phyloP scores from a whole-genome alignment of 2,113 vertebrate genomes.

The Trichechus manatus region DNA sequence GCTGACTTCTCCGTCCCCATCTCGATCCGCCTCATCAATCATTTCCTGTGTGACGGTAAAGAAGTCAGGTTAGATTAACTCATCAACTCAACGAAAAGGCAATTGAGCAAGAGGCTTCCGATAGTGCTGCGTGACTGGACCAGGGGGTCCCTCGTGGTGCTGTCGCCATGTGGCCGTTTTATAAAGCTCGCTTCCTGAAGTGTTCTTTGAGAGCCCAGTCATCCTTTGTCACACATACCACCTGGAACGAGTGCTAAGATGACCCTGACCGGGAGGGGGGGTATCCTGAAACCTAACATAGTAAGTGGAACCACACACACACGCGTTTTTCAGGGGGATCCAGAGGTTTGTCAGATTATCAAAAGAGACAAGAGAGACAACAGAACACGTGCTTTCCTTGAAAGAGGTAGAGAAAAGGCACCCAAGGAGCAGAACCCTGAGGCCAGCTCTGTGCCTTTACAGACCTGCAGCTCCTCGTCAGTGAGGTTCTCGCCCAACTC shows the following conservation, averaged over 20 bases:
- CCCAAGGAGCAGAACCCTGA: neutral
- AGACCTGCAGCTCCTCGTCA: slow-evolving; percentile 95
- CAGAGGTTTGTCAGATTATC: neutral
- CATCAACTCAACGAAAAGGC: neutral
- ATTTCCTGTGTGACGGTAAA: slow-evolving; percentile 91
- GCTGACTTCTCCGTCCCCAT: slow-evolving; percentile 96
- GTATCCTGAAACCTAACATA: neutral
- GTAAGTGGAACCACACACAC: neutral
- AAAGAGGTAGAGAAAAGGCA: neutral
- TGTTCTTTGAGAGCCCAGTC: neutral
- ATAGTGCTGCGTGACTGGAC: neutral
- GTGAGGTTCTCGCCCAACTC: slow-evolving; percentile 96
- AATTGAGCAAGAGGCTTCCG: neutral
- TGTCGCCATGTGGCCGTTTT: neutral
- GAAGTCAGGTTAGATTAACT: neutral
- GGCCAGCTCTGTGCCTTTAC: neutral
- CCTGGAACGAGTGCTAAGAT: neutral
- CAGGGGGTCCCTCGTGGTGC: neutral
- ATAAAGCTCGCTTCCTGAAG: neutral
- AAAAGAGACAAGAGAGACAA: neutral
- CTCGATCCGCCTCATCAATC: slow-evolving; percentile 96
- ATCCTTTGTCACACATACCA: neutral
- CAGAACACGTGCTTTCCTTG: neutral
- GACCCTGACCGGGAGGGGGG: neutral
- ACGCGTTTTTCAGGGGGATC: neutral